Evolutionary conservation across 2,113 vertebrate genomes (phyloP).

Genomic region (Raja brachyura): DNA sequence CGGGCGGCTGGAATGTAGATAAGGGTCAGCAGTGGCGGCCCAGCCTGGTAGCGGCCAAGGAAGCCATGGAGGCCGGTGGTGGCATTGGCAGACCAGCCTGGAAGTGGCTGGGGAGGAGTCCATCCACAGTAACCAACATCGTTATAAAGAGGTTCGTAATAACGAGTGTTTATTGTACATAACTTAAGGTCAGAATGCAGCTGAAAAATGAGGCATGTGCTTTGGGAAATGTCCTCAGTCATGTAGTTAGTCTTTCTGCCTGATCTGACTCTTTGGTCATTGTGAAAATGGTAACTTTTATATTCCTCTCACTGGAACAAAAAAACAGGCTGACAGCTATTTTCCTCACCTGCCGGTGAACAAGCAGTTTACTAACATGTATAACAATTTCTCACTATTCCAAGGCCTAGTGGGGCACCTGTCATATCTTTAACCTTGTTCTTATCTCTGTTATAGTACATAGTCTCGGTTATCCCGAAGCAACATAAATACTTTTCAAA

Average conservation of each 20-base stretch:
- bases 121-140: too few species aligned
- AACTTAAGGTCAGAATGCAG: neutral
- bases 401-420: neutral
- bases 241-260: neutral
- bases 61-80: too few species aligned
- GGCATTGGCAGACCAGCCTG: too few species aligned
- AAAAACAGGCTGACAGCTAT: neutral
- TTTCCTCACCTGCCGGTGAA: neutral
- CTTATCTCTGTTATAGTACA: neutral
- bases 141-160: too few species aligned
- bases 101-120: too few species aligned
- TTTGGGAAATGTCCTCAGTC: neutral
- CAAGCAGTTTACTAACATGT: neutral
- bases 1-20: too few species aligned
- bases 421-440: constrained; percentile 14
- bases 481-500: neutral
- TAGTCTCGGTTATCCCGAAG: neutral
- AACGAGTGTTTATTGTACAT: neutral
- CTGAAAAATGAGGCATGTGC: neutral
- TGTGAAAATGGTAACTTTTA: neutral
- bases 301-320: neutral
- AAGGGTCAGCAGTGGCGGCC: too few species aligned
- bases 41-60: too few species aligned
- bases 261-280: neutral
- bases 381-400: neutral